A percentile compares a stretch with the other conserved stretches of the same genome.
Evolutionary conservation across 2,888 invertebrate species (phyloP).

Genomic region (Erebia palarica): DNA sequence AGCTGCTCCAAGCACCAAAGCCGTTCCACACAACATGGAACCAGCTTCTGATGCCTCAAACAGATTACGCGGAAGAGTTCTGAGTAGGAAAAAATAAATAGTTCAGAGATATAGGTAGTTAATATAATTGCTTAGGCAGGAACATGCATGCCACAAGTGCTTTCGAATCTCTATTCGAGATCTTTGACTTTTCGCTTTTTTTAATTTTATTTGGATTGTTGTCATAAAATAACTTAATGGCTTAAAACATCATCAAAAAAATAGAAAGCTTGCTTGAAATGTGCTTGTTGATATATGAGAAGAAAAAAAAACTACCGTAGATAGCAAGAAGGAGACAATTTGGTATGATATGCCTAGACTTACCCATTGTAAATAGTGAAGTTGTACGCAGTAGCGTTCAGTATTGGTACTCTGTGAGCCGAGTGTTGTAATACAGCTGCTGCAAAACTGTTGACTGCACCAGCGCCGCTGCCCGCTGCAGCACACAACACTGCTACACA

Average conservation of each 20-base stretch:
- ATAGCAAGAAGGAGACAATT: neutral
- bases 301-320: neutral
- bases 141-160: neutral
- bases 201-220: too few relatives aligned
- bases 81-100: slow-evolving; percentile 42
- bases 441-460: slow-evolving; percentile 73
- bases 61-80: slow-evolving; percentile 57
- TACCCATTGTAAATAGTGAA: slow-evolving; percentile 70
- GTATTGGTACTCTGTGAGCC: slow-evolving; percentile 58
- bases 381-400: slow-evolving; percentile 70
- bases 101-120: neutral
- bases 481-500: slow-evolving; percentile 62
- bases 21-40: slow-evolving; percentile 68
- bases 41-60: slow-evolving; percentile 68
- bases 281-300: neutral
- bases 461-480: slow-evolving; percentile 71
- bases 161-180: neutral
- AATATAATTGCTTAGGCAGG: neutral
- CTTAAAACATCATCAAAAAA: too few relatives aligned
- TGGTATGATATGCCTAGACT: neutral
- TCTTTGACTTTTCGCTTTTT: neutral
- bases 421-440: slow-evolving; percentile 69
- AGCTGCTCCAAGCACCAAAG: slow-evolving; percentile 71
- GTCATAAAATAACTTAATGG: too few relatives aligned
- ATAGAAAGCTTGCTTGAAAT: too few relatives aligned